Evolutionary conservation across 2,113 vertebrate species (phyloP), one percentile per base, ranked within the genome.

Genomic region (Sitta europaea): DNA sequence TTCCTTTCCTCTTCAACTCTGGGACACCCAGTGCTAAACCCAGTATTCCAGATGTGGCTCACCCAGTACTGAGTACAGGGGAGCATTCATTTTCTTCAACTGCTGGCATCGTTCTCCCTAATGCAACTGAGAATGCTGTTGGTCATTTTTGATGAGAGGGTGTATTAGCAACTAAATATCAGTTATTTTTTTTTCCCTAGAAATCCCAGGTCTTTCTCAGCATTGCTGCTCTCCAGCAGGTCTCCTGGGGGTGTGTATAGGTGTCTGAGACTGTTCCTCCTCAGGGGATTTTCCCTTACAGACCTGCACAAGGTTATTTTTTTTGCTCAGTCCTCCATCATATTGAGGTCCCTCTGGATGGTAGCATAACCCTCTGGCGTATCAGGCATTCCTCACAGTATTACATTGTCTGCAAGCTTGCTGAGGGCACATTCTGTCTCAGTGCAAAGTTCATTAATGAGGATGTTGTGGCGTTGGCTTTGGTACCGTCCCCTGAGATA

Each of bases 191-290:
- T 25, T 45, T 51, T 68, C 11, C 10, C 15, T 35, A 50, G 40
- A 57, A 79, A 20, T 3, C 15, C 3, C 9, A 25, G 9, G 19
- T 50, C 25, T 21, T 61, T 40, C 12, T 57, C 8, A 75, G 17
- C 18, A 61, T 7, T 36, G 6, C 3, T 57, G 8, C 9, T 66
- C 9, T 67, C 19, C 54, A 76, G 4, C 12, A 63, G 8, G 11
- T 58, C 21, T 63, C 6, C 38, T 21, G 5, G 3, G 0, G 1
- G 6, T 38, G 18, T 48, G 5, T 18, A 50, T 5, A 17, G 12
- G 11, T 81, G 29, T 3, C 12, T 43, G 8, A 15, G 11, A 9
- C 11, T 62, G 9, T 29, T 53, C 8, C 24, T 71, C 11, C 31
- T 72, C 14, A 57, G 31, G 17, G n/a, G 4, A 36, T 51, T 55